Evolutionary conservation across 2,888 invertebrate genomes (phyloP).

Genomic region (Catonia carolina): DNA sequence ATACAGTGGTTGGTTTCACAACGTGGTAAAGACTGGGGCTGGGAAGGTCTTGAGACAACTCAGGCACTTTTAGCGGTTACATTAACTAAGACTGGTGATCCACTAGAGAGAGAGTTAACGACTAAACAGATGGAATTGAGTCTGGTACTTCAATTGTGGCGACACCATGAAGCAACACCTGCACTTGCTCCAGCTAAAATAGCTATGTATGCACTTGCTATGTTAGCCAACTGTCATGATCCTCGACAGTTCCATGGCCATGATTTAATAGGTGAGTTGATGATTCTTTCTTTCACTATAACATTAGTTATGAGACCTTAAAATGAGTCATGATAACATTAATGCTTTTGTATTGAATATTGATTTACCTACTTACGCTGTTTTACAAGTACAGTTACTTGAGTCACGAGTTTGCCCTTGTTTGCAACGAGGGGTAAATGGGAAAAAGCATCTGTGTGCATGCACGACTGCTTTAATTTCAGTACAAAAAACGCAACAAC

Average conservation of each 20-base stretch:
- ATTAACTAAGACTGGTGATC: constrained; percentile 52
- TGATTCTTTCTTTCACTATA: background rate
- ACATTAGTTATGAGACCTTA: too few species aligned
- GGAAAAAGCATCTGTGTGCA: too few species aligned
- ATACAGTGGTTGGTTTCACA: constrained; percentile 67
- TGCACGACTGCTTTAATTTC: too few species aligned
- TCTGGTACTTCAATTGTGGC: constrained; percentile 72
- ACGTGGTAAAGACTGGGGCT: constrained; percentile 68
- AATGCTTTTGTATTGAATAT: too few species aligned
- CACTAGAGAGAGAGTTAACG: constrained; percentile 65
- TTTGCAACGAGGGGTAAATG: too few species aligned
- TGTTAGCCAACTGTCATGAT: constrained; percentile 75
- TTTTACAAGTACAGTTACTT: background rate
- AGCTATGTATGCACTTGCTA: constrained; percentile 69
- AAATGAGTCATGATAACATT: too few species aligned
- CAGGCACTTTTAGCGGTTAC: constrained; percentile 74
- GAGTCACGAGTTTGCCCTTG: too few species aligned
- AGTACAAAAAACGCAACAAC: too few species aligned
- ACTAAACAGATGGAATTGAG: constrained; percentile 85
- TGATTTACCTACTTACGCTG: background rate
- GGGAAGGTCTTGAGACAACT: constrained; percentile 74
- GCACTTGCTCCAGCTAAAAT: constrained; percentile 56
- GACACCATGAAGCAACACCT: constrained; percentile 44
- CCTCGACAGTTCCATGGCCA: constrained; percentile 79
- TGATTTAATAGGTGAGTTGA: constrained; percentile 67